Percentiles rank a stretch among this genome's conserved stretches.
Evolutionary conservation across 2,888 invertebrate species (phyloP).

Genomic region (Galerucella calmariensis): DNA sequence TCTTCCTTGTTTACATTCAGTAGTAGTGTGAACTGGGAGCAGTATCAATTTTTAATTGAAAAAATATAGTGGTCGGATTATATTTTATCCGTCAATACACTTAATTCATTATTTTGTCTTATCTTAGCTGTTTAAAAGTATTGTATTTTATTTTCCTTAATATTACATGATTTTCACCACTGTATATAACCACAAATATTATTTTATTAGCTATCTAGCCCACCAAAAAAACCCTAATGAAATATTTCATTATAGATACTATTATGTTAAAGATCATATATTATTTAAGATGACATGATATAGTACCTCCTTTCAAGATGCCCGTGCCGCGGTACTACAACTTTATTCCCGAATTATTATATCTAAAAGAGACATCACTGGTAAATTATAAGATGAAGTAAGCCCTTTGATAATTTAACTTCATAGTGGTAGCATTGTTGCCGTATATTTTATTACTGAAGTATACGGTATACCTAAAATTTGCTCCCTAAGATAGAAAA

Average conservation of each 20-base stretch:
- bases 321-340: slow-evolving; percentile 26
- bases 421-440: slow-evolving; percentile 23
- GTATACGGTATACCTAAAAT: too few species aligned
- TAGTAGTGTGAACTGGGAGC: too few species aligned
- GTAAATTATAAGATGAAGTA: slow-evolving; percentile 36
- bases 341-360: slow-evolving; percentile 35
- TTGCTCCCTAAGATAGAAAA: background rate
- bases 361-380: slow-evolving; percentile 41
- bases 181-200: slow-evolving; percentile 3
- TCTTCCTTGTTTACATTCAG: too few species aligned
- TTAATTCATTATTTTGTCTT: too few species aligned
- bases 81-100: too few species aligned
- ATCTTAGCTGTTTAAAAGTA: background rate
- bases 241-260: slow-evolving; percentile 33
- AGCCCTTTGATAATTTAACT: slow-evolving; percentile 24
- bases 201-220: slow-evolving; percentile 8
- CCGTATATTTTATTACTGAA: background rate
- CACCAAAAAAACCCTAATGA: slow-evolving; percentile 18
- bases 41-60: too few species aligned
- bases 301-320: slow-evolving; percentile 33
- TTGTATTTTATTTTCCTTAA: background rate
- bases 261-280: slow-evolving; percentile 37
- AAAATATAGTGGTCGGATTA: too few species aligned
- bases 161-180: background rate
- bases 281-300: slow-evolving; percentile 44